A percentile compares a stretch with the other conserved stretches of the same genome.
phyloP scores from a whole-genome alignment of 2,797 vertebrate species.

The Coendou prehensilis region DNA sequence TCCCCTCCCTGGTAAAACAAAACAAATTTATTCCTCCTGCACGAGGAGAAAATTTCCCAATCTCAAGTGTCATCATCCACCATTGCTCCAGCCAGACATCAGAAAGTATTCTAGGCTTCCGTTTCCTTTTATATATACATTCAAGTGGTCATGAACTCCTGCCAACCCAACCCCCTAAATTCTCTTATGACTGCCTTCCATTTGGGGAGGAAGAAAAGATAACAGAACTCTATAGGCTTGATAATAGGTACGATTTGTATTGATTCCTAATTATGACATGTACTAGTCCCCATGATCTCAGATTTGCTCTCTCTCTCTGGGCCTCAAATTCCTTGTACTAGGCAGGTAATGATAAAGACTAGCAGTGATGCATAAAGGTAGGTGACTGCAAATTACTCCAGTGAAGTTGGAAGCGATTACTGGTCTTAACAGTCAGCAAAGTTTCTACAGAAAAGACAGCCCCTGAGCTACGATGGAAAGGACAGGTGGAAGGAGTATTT shows the following conservation, averaged over 20 bases:
- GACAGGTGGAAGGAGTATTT: too few species aligned
- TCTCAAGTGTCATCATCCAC: fast-evolving
- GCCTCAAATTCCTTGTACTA: too few species aligned
- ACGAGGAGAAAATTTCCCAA: fast-evolving
- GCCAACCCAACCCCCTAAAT: background rate
- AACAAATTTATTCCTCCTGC: background rate
- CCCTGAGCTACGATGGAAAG: background rate
- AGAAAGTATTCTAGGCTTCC: fast-evolving
- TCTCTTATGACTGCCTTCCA: background rate
- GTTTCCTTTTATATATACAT: background rate
- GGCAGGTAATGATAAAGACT: background rate
- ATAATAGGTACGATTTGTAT: too few species aligned
- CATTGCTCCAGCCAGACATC: background rate
- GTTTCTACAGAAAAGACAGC: background rate
- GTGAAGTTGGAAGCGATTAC: background rate
- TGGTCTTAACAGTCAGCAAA: background rate
- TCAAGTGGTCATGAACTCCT: background rate
- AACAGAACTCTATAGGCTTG: too few species aligned
- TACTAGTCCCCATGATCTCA: background rate
- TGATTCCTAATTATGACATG: too few species aligned
- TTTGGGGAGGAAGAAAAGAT: fast-evolving
- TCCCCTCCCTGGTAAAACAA: too few species aligned
- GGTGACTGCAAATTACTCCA: background rate
- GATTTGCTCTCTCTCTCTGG: background rate
- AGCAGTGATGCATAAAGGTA: too few species aligned